Base-by-base conservation (phyloP, 2,888 invertebrate species). In the Mimas tiliae region DNA sequence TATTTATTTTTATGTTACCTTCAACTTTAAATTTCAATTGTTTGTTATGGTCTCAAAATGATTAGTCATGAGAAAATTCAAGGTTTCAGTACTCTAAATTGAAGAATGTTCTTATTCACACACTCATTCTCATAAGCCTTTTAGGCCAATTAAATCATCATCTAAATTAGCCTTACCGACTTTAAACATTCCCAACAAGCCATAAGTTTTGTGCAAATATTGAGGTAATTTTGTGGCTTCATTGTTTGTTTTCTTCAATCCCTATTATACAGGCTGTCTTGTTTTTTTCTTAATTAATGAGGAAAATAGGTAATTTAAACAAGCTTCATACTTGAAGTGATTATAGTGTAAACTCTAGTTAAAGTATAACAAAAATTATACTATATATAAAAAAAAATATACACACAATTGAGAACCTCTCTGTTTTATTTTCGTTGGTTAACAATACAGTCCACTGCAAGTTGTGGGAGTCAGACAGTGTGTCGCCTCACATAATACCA, bases 71-170 rank as follows among this genome's bases (percentile, higher is more conserved):
- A 1, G 1, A 6, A 48, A 48, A n/a, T 16, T 33, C 34, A n/a
- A 34, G 53, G 34, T n/a, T 53, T 14, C 16, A 34, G 6, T 33
- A 53, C 34, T 34, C 4, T 21, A 12, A 19, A 19, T 19, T 42
- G 21, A 52, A 33, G 42, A 19, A 58, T 58, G 42, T 21, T 58
- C 38, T 16, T 16, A 38, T 55, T 6, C n/a, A 34, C 34, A 55
- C 9, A 42, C 38, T 58, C 19, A 42, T 19, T 7, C 34, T 55
- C 16, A 55, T 42, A 58, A 58, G 34, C 9, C 19, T 42, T 42
- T 58, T 42, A 58, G 42, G 42, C 58, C 14, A 58, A 58, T 58
- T 58, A 58, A 58, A 33, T 53, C 34, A 53, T 58, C 58, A 12
- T 38, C 16, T 11, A 19, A 58, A 58, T 12, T 42, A 42, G 42